Conservation (phyloP, 2,797 vertebrate species). For the Chrysocyon brachyurus region DNA sequence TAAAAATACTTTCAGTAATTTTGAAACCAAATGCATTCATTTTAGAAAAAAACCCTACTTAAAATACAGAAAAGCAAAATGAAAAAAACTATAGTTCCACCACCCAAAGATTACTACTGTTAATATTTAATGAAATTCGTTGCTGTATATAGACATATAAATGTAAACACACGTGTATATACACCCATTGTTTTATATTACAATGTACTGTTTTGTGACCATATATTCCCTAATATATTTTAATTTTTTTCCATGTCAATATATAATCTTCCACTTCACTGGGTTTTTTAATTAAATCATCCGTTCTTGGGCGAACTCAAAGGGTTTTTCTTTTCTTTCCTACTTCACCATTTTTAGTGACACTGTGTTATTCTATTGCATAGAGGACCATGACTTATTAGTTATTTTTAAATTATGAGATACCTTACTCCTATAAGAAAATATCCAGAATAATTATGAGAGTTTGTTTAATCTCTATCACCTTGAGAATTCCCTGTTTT, state of each 20-base stretch:
- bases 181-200: neutral
- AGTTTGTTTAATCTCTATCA: neutral
- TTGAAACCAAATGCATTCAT: slow-evolving; percentile 35
- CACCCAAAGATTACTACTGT: neutral
- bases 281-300: neutral
- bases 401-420: slow-evolving; percentile 53
- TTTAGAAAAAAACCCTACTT: neutral
- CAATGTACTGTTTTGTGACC: neutral
- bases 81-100: neutral
- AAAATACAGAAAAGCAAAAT: slow-evolving; percentile 31
- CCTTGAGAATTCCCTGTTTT: neutral
- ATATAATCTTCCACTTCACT: neutral
- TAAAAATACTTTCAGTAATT: slow-evolving; percentile 8
- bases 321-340: neutral
- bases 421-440: slow-evolving; percentile 35
- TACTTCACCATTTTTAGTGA: slow-evolving; percentile 50
- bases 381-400: neutral
- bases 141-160: neutral
- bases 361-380: neutral
- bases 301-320: neutral
- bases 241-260: slow-evolving; percentile 13
- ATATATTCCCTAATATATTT: neutral
- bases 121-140: neutral
- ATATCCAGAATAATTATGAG: neutral
- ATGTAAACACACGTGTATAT: neutral